Base-by-base conservation (phyloP, 1,140 invertebrate genomes). In the Drosophila trapezifrons region DNA sequence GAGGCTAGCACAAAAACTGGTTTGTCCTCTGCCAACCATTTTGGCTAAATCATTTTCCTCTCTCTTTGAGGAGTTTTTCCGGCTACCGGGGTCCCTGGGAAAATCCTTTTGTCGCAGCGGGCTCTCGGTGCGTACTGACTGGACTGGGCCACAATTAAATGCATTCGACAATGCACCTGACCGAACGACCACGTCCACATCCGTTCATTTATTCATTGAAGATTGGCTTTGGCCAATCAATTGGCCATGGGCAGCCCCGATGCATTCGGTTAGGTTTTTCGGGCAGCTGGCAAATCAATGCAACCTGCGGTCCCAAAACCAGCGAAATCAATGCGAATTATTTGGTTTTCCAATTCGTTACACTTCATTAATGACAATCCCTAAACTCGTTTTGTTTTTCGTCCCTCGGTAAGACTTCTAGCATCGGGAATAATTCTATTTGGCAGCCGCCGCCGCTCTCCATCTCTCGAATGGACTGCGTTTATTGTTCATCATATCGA, bases 271-370 rank as follows among this genome's bases (percentile, higher is more conserved):
- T 22, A 52, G 55, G 78, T 74, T 83, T 87, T 84, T 65, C 49
- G 20, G 32, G 82, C 71, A 69, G 15, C 4, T 54, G 66, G 59
- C 77, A 89, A 90, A 89, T 84, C 85, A 84, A 78, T 77, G 84
- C 85, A 70, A 10, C 54, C 72, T 84, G 84, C 76, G 84, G 84
- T 79, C 10, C 42, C 35, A 20, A 66, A 66, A 87, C 80, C 80
- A 78, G 58, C 70, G 64, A 89, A 89, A 89, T 89, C 84, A 89
- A 89, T 90, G 77, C 84, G 80, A 89, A 90, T 89, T 89, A 89
- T 89, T 89, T 89, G 84, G 84, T 89, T 89, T 87, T 84, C 84
- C 84, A 89, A 89, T 89, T 89, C 84, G 85, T 84, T 89, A 89
- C 84, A 84, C 77, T 83, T 80, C 70, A 83, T 89, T 89, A 89